Evolutionary conservation across 2,797 vertebrate genomes (phyloP).

Genomic region (Atherinosoma microstoma): DNA sequence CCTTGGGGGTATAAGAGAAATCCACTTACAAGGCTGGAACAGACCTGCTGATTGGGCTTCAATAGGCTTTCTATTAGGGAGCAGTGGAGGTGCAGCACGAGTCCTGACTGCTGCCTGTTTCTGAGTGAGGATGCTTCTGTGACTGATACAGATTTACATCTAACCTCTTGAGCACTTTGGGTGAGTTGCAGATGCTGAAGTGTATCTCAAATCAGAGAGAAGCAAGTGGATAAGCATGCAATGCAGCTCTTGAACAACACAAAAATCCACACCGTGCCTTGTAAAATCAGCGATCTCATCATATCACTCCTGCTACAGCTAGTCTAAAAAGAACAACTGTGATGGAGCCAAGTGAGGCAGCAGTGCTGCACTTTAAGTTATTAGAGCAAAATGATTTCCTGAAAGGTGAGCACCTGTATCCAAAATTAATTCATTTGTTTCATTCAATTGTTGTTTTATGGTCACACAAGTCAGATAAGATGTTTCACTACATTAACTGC

Average conservation of each 20-base stretch:
- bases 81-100: conserved; percentile 53
- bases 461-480: conserved; percentile 17
- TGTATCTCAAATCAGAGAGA: conserved; percentile 40
- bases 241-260: conserved; percentile 45
- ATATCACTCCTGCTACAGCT: conserved; percentile 36
- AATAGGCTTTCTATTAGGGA: conserved; percentile 65
- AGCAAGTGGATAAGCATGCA: conserved; percentile 42
- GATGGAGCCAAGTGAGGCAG: conserved; percentile 8
- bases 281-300: conserved; percentile 49
- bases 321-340: conserved; percentile 11
- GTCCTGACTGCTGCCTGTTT: conserved; percentile 61
- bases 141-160: conserved; percentile 61
- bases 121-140: conserved; percentile 35
- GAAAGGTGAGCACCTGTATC: conserved; percentile 39
- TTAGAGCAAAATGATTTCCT: conserved; percentile 54
- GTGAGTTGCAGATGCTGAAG: conserved; percentile 26
- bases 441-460: conserved; percentile 36
- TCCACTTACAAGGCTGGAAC: conserved; percentile 70
- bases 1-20: conserved; percentile 72
- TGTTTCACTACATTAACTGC: conserved; percentile 16
- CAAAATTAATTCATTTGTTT: conserved; percentile 39
- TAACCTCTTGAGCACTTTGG: conserved; percentile 31
- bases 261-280: conserved; percentile 38
- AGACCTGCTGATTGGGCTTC: conserved; percentile 72
- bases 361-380: conserved; percentile 36